Conservation (phyloP, 2,888 invertebrate genomes). For the Tinea semifulvella region DNA sequence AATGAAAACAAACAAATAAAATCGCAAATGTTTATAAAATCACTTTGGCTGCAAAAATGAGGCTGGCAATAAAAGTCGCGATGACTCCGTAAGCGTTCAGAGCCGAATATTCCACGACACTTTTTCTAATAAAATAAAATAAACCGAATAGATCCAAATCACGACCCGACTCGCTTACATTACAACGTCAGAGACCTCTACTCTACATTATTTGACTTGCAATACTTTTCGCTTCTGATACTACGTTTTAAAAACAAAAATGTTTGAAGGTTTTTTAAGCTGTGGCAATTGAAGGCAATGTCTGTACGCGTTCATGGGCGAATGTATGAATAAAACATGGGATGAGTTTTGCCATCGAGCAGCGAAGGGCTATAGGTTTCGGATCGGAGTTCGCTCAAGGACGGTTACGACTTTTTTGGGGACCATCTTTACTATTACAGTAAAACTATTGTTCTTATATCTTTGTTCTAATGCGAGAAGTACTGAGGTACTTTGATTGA, state of each 20-base stretch:
- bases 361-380: neutral
- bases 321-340: conserved; percentile 2
- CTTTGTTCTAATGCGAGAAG: too few species aligned
- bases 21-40: neutral
- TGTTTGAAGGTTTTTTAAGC: too few species aligned
- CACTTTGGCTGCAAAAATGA: neutral
- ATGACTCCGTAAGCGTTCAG: neutral
- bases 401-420: neutral
- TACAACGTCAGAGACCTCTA: too few species aligned
- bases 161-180: neutral
- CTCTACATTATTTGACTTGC: too few species aligned
- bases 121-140: conserved; percentile 9
- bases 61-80: neutral
- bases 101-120: neutral
- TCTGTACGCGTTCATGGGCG: too few species aligned
- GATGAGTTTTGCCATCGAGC: neutral
- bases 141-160: conserved; percentile 9
- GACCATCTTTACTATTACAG: too few species aligned
- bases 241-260: too few species aligned
- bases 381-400: neutral
- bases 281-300: too few species aligned
- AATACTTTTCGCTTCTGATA: too few species aligned
- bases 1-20: too few species aligned
- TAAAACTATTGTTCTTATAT: too few species aligned
- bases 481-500: too few species aligned